Evolutionary conservation across 2,888 invertebrate species (phyloP), one percentile per base, ranked within the genome.

Genomic region (Pterostichus niger): DNA sequence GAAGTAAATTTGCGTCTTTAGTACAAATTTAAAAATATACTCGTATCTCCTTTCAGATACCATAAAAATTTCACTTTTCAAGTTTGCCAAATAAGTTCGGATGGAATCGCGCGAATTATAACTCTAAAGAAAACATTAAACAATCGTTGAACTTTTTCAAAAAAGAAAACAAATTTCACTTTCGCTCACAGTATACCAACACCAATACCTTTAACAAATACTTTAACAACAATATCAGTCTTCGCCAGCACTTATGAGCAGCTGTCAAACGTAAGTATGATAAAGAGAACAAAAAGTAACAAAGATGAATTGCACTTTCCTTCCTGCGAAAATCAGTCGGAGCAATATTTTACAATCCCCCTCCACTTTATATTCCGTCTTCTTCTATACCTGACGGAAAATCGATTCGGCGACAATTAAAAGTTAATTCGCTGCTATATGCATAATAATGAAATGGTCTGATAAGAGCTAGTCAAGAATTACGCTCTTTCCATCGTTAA

Each of bases 271-370:
- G 44, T 77, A 77, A 77, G 75, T 75, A 75, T 75, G 77, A 77
- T 77, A 77, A 77, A 77, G 75, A 77, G 77, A 77, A 77, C 40
- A 59, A 40, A 77, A 77, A 77, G 59, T 77, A 77, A 77, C 77
- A 33, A 77, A 77, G 77, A 77, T 59, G 77, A 77, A 77, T 77
- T 77, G 24, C 77, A 77, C 77, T 35, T 49, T 76, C 52, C 59
- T 59, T 59, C 59, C 59, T 31, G 31, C 17, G 75, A 75, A 75
- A 75, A 75, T 75, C 75, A 75, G 52, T 52, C 75, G 13, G 68
- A 68, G 35, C 40, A 17, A 71, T 71, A 71, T 71, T 40, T 44
- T 44, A 68, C 44, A 68, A 44, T 40, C 40, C 13, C 68, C 10
- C 35, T 13, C 35, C 68, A 54, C 5, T 40, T 17, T 17, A 54